Evolutionary conservation across 1,140 invertebrate genomes (phyloP).

Genomic region (Phenacoccus solenopsis): DNA sequence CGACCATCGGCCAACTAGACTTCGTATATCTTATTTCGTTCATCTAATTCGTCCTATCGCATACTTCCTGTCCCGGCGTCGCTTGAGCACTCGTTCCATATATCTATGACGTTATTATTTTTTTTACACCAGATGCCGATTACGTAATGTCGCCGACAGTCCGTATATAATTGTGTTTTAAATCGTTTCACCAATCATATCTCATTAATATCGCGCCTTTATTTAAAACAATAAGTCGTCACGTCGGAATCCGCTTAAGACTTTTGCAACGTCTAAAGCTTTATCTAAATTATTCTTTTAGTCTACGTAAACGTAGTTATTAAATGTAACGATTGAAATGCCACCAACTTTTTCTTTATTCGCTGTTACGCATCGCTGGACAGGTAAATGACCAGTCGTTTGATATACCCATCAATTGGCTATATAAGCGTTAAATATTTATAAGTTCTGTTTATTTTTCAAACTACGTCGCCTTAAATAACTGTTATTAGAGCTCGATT

Average conservation of each 20-base stretch:
- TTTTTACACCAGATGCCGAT: background rate
- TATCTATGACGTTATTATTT: background rate
- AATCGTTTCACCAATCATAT: background rate
- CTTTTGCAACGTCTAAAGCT: too few relatives aligned
- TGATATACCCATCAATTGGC: too few relatives aligned
- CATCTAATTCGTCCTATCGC: background rate
- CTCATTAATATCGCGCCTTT: background rate
- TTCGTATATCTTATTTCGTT: background rate
- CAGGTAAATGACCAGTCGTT: too few relatives aligned
- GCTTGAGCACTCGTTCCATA: background rate
- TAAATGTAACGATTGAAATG: too few relatives aligned
- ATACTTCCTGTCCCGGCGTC: background rate
- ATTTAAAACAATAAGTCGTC: background rate
- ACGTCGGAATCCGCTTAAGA: too few relatives aligned
- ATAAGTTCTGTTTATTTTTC: background rate
- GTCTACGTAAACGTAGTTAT: too few relatives aligned
- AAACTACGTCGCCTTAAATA: background rate
- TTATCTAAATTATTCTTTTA: too few relatives aligned
- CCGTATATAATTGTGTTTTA: constrained; percentile 8
- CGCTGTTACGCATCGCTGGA: too few relatives aligned
- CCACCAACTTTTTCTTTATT: too few relatives aligned
- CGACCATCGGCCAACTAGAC: background rate
- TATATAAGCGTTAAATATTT: background rate
- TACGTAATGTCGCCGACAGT: constrained; percentile 10
- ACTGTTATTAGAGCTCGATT: background rate